phyloP scores from a whole-genome alignment of 2,888 invertebrate genomes.

The Agrotis clavis region DNA sequence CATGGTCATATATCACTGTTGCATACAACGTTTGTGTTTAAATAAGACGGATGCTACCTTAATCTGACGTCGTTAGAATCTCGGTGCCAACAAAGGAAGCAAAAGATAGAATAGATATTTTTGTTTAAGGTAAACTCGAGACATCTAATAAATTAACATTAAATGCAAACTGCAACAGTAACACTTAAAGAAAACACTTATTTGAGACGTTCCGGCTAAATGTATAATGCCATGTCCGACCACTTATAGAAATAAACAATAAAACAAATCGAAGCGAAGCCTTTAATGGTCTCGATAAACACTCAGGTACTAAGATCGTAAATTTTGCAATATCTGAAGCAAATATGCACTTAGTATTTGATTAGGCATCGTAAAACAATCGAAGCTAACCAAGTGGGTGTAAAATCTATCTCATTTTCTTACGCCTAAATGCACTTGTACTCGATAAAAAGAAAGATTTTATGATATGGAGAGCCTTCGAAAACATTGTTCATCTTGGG shows the following conservation, averaged over 20 bases:
- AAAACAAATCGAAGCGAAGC: constrained; percentile 59
- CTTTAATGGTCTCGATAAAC: constrained; percentile 70
- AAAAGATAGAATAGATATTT: neutral
- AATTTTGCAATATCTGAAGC: constrained; percentile 77
- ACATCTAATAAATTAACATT: constrained; percentile 13
- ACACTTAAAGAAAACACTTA: constrained; percentile 30
- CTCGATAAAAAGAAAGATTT: constrained; percentile 89
- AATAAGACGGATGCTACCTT: constrained; percentile 32
- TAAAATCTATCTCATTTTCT: constrained; percentile 84
- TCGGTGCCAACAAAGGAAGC: neutral
- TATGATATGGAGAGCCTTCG: constrained; percentile 85
- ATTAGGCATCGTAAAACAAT: constrained; percentile 78
- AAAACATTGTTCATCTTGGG: constrained; percentile 89
- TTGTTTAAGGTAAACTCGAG: constrained; percentile 5
- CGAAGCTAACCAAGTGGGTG: constrained; percentile 82
- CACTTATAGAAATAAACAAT: constrained; percentile 59
- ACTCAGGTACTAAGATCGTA: constrained; percentile 64
- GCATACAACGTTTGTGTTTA: constrained; percentile 7
- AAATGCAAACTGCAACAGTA: neutral
- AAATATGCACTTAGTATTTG: constrained; percentile 76
- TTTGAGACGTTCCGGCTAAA: constrained; percentile 30
- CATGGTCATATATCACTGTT: constrained; percentile 42
- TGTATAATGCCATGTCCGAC: constrained; percentile 29
- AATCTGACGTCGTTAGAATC: constrained; percentile 35
- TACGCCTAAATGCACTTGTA: constrained; percentile 78